Evolutionary conservation across 2,113 vertebrate species (phyloP), one percentile per base, ranked within the genome.

Genomic region (Otis tarda): DNA sequence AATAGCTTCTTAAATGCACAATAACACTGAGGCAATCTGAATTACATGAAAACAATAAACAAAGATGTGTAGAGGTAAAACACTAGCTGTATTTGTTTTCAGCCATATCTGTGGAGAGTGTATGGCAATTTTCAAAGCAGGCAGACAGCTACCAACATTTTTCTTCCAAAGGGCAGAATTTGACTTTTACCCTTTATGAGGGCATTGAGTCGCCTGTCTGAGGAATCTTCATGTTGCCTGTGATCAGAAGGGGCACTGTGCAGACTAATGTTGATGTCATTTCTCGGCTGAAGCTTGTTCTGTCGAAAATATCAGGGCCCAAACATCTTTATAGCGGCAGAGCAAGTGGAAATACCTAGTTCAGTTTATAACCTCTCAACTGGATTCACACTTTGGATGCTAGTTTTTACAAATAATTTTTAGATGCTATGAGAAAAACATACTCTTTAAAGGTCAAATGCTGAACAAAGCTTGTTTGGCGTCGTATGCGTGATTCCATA

Each of bases 121-220:
- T 81, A 39, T 73, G 79, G 52, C 59, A 67, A 37, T 69, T 59
- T 83, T 82, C 64, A 68, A 95, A 89, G 39, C 89, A 75, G 83
- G 87, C 73, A 90, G 76, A 86, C 84, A 82, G 76, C 47, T 63
- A 83, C 84, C 88, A 78, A 88, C 56, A 45, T 83, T 90, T 87
- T 92, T 95, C 96, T 96, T 95, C 80, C 69, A 96, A 94, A 87
- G 69, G 90, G 67, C 85, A 93, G 69, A 87, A 82, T 87, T 75
- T 97, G 96, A 97, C 95, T 71, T 96, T 97, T 96, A 94, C 90
- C 95, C 94, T 97, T 97, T 97, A 81, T 1, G 10, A 94, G 78
- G 73, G 77, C 65, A 89, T 52, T 77, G 74, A 82, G 78, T 73
- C 4, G 49, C 74, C 82, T 86, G 41, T 81, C 90, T 93, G 82